Percentiles rank a stretch among this genome's conserved stretches.
These are phyloP conservation scores for Myathropa florea DNA, from an alignment of 2,888 invertebrate species.

Conservation along the genomic window DNA sequence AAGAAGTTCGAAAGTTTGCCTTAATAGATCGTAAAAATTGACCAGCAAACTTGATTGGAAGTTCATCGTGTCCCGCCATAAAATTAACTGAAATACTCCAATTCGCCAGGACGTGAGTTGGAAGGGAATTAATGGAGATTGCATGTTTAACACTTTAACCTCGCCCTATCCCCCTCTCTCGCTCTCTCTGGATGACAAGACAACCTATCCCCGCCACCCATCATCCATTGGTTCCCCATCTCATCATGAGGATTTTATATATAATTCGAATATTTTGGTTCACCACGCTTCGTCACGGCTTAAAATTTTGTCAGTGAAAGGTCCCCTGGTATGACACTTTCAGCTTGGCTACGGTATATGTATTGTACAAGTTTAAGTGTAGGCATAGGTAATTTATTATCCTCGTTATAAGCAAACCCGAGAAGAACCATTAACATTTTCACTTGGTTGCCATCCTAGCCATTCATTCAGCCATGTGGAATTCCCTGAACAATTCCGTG, in stretches of 20 bases:
- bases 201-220: background rate
- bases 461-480: conserved; percentile 58
- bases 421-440: conserved; percentile 65
- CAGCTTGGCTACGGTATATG: conserved; percentile 29
- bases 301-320: conserved; percentile 18
- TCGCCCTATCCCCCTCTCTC: background rate
- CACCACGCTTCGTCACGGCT: conserved; percentile 22
- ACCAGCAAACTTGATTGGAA: conserved; percentile 14
- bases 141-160: conserved; percentile 33
- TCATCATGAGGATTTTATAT: conserved; percentile 4
- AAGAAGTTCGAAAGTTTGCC: conserved; percentile 23
- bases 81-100: conserved; percentile 18
- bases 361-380: background rate
- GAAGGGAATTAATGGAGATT: conserved; percentile 48
- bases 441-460: conserved; percentile 59
- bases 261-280: conserved; percentile 41
- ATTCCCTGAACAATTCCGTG: conserved; percentile 67
- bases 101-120: background rate
- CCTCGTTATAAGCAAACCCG: conserved; percentile 55
- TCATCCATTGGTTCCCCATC: background rate
- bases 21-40: conserved; percentile 7
- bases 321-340: conserved; percentile 33
- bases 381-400: conserved; percentile 55
- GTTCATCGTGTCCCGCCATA: background rate
- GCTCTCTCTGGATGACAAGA: background rate